Evolutionary conservation across 2,888 invertebrate genomes (phyloP), one percentile per base, ranked within the genome.

Genomic region (Watsonalla cultraria): DNA sequence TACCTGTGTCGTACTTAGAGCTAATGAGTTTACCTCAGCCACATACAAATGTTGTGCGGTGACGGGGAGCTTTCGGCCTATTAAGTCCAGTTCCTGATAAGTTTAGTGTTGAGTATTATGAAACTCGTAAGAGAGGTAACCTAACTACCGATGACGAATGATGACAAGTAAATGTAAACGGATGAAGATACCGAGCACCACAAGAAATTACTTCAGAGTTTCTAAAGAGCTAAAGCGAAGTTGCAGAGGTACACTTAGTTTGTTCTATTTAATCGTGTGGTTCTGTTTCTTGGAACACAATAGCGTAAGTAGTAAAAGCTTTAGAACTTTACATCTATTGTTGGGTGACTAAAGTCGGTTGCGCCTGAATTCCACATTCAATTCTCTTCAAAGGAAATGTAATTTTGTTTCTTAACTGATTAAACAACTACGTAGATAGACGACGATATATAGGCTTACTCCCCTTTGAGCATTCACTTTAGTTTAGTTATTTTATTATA

Each of bases 201-300:
- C 56, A 59, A 35, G 47, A 63, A 37, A 13, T 11, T 48, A 13
- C 47, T 48, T 13, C 8, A n/a, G 34, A 48, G 34, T 34, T 6
- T 47, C 47, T 47, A 47, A 24, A 34, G 35, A 11, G 13, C 34
- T 47, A 34, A 35, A 34, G 47, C 13, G 13, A 13, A 34, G 35
- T 13, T 48, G 24, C 24, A 33, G 24, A 34, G 34, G 34, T 33
- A 24, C 5, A n/a, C 34, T 51, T 42, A 47, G 52, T 48, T 51
- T 52, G 46, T 57, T 50, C 56, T 58, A 56, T 54, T 39, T 42
- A 33, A 33, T 7, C 8, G 37, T 37, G 37, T 55, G 47, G 51
- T 58, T 53, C 56, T 62, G 58, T 57, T 58, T 60, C 56, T 64
- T 52, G 39, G 51, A 54, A 52, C 46, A 62, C 58, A 66, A 66